Evolutionary conservation across 2,113 vertebrate genomes (phyloP).

Genomic region (Trichomycterus rosablanca): DNA sequence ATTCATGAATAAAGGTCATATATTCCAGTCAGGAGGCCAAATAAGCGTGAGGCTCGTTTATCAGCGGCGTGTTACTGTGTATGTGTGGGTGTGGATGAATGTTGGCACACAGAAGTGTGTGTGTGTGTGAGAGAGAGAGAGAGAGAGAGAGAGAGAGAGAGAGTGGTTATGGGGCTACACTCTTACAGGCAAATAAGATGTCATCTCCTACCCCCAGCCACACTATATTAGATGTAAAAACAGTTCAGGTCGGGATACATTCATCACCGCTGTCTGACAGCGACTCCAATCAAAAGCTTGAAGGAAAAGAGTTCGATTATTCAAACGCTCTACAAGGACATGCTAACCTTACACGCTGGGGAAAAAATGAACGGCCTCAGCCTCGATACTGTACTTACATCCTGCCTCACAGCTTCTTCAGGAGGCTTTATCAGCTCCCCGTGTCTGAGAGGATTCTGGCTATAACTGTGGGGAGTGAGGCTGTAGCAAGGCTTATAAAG

Average conservation of each 20-base stretch:
- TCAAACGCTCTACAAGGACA: slow-evolving; percentile 64
- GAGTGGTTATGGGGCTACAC: slow-evolving; percentile 11
- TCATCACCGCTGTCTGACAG: slow-evolving; percentile 57
- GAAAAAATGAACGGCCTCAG: slow-evolving; percentile 1
- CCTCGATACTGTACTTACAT: background rate
- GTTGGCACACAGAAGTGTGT: background rate
- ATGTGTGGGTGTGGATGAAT: slow-evolving; percentile 14
- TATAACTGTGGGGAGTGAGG: too few relatives aligned
- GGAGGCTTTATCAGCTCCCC: too few relatives aligned
- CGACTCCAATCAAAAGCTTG: slow-evolving; percentile 54
- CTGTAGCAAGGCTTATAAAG: too few relatives aligned
- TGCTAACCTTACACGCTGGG: slow-evolving; percentile 56
- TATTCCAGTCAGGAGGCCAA: slow-evolving; percentile 38
- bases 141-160: background rate
- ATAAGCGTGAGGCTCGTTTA: slow-evolving; percentile 43
- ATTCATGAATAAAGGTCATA: slow-evolving; percentile 43
- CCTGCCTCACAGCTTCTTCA: background rate
- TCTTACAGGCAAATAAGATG: slow-evolving; percentile 43
- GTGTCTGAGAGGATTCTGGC: too few relatives aligned
- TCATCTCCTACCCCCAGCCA: slow-evolving; percentile 18
- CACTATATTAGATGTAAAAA: slow-evolving; percentile 51
- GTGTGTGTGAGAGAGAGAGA: slow-evolving; percentile 15
- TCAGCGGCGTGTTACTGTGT: slow-evolving; percentile 30
- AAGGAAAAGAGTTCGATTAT: slow-evolving; percentile 53
- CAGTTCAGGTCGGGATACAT: slow-evolving; percentile 47